Evolutionary conservation across 2,797 vertebrate species (phyloP), one percentile per base, ranked within the genome.

Genomic region (Platyrinchus mystaceus): DNA sequence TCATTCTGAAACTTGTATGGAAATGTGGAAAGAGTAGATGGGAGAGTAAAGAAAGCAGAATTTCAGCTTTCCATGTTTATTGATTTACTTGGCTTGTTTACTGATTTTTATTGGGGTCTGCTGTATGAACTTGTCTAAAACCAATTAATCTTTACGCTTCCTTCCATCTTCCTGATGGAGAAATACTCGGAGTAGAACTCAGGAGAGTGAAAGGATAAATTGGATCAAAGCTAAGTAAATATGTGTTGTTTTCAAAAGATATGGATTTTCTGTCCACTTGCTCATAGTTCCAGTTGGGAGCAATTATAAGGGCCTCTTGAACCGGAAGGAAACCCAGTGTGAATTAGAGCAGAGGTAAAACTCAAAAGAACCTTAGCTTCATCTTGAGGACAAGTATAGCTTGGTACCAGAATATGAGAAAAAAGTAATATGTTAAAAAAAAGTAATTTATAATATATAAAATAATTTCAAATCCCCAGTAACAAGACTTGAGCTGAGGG

Each of bases 61-160:
- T 68, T 73, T 68, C 34, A 77, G 21, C 41, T 84, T 92, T 81
- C 32, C 28, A 4, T 12, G 21, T 46, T 46, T 64, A 12, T 49
- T 68, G 39, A 26, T 66, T 71, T 34, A 13, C 21, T 56, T 56
- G 77, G 41, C 21, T 68, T 56, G 15, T 46, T 62, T 87, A 30
- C 56, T 78, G n/a, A 36, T 39, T 87, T 88, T 71, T 43, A 8
- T 32, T 78, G 58, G 26, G 4, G 11, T 83, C 58, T 80, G 21
- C 49, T 62, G 2, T 34, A 21, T 46, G 43, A 59, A 64, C 22
- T 59, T 64, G 12, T 37, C 39, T 56, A 49, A 86, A 85, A 43
- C 8, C 3, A 56, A 16, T 43, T 34, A 28, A 56, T 80, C 9
- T 37, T 83, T 63, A 41, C 0, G 0, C 30, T 78, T 53, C 6